These are phyloP conservation scores for Galemys pyrenaicus DNA, from an alignment of 2,113 vertebrate species.

Conservation along the genomic window DNA sequence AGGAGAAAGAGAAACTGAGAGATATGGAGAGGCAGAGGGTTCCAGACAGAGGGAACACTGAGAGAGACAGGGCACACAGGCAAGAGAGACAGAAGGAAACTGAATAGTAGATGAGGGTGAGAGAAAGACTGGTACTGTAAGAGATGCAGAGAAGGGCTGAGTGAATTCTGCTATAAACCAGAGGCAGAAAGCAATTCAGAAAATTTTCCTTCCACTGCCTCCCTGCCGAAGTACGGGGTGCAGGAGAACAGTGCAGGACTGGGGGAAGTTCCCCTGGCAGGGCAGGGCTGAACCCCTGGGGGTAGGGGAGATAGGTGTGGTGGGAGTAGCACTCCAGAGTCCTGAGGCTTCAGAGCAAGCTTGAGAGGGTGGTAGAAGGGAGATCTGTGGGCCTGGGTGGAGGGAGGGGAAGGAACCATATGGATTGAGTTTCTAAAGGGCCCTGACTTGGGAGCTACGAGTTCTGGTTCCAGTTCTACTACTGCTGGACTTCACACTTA, in stretches of 20 bases:
- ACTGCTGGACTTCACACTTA: background rate
- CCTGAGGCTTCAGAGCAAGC: background rate
- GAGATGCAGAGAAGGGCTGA: background rate
- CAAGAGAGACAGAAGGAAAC: background rate
- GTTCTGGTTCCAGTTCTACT: background rate
- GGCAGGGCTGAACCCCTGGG: background rate
- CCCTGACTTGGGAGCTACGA: background rate
- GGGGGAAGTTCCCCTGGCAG: background rate
- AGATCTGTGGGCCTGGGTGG: too few species aligned
- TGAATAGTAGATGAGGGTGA: background rate
- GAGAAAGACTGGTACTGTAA: background rate
- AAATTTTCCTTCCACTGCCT: background rate
- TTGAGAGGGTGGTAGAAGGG: background rate
- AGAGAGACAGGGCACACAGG: background rate
- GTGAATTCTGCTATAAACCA: background rate
- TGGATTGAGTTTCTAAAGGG: background rate
- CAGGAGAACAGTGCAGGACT: background rate
- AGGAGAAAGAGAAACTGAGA: background rate
- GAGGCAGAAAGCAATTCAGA: background rate
- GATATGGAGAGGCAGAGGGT: background rate
- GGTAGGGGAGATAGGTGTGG: background rate
- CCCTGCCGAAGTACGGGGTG: background rate
- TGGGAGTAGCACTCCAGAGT: background rate
- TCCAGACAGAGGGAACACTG: background rate
- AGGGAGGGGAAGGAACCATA: too few species aligned